Evolutionary conservation across 1,140 invertebrate species (phyloP).

Genomic region (Doryteuthis pealeii): DNA sequence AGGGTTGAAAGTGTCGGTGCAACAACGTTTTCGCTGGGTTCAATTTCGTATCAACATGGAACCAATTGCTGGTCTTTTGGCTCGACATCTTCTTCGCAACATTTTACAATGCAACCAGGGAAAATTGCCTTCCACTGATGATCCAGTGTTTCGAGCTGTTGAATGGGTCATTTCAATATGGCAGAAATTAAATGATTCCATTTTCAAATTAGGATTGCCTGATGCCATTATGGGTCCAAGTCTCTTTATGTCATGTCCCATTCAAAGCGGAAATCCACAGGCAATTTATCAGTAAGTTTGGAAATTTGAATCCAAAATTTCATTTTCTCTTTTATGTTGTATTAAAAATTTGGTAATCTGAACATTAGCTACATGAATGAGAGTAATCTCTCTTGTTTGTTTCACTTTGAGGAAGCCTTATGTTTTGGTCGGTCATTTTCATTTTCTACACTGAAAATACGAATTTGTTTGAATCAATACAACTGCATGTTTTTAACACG

Average conservation of each 20-base stretch:
- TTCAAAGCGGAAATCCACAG: conserved; percentile 46
- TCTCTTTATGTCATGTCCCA: conserved; percentile 52
- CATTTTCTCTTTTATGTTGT: no score
- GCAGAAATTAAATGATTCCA: conserved; percentile 56
- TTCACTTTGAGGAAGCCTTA: no score
- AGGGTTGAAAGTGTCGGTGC: conserved; percentile 50
- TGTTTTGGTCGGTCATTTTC: no score
- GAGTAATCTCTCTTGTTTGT: no score
- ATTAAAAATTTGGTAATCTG: no score
- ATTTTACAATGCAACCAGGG: conserved; percentile 43
- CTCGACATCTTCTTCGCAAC: conserved; percentile 49
- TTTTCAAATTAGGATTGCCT: conserved; percentile 51
- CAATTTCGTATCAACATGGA: conserved; percentile 54
- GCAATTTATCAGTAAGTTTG: conserved; percentile 49
- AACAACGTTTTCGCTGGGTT: conserved; percentile 57
- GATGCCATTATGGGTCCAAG: conserved; percentile 54
- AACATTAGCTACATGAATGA: no score
- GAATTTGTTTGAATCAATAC: no score
- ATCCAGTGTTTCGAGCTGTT: conserved; percentile 37
- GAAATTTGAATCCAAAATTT: no score
- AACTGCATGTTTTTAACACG: no score
- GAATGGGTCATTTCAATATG: conserved; percentile 57
- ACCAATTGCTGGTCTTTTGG: conserved; percentile 49
- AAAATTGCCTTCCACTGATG: conserved; percentile 40
- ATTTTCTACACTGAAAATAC: no score